phyloP scores from a whole-genome alignment of 2,888 invertebrate genomes.

The Fragum fragum region DNA sequence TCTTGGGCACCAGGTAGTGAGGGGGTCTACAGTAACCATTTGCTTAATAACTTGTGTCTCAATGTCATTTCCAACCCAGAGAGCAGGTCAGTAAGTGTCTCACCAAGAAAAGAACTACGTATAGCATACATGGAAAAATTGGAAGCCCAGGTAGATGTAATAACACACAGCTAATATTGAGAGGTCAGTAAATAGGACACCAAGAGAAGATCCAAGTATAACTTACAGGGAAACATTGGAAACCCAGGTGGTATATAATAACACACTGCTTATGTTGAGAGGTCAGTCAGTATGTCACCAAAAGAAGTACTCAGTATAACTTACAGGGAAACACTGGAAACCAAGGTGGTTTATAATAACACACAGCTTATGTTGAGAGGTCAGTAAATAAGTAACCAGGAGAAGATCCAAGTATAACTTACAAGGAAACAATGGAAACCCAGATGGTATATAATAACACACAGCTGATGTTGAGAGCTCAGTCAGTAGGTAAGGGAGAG shows the following conservation, averaged over 20 bases:
- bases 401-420: no score
- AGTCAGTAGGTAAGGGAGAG: no score
- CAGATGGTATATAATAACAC: neutral
- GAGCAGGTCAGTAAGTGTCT: no score
- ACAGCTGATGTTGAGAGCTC: neutral
- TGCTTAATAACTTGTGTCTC: no score
- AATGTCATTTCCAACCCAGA: no score
- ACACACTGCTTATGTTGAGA: slow-evolving; percentile 81
- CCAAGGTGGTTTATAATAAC: neutral
- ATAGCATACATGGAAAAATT: slow-evolving; percentile 60
- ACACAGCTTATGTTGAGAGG: neutral
- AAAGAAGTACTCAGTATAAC: neutral
- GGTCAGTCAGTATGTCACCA: no score
- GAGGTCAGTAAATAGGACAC: slow-evolving; percentile 87
- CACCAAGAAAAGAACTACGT: no score
- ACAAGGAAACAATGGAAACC: neutral
- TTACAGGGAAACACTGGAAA: slow-evolving; percentile 40
- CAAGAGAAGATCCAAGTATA: no score
- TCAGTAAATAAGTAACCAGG: no score
- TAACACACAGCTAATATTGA: slow-evolving; percentile 83
- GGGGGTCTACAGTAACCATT: no score
- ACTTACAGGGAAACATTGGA: slow-evolving; percentile 68
- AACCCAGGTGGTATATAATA: slow-evolving; percentile 80
- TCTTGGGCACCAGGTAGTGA: no score
- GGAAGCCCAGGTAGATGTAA: slow-evolving; percentile 77